phyloP scores from a whole-genome alignment of 2,113 vertebrate genomes.

The Pachypanchax playfairii region DNA sequence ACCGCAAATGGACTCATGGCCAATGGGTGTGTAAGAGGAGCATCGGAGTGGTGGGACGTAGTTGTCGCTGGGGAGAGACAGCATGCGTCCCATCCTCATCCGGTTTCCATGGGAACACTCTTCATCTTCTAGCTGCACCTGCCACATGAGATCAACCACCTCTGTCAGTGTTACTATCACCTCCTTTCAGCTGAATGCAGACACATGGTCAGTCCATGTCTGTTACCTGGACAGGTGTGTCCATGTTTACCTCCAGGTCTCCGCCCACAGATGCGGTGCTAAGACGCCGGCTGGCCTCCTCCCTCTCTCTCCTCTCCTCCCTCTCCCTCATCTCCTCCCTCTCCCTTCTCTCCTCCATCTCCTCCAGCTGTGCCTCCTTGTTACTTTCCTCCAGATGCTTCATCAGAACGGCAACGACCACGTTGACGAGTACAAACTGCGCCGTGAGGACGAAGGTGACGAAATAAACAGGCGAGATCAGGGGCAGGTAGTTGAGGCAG shows the following conservation, averaged over 20 bases:
- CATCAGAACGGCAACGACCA: constrained; percentile 98
- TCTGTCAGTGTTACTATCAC: constrained; percentile 27
- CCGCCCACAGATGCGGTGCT: constrained; percentile 35
- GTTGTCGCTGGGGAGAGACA: constrained; percentile 93
- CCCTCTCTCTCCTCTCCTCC: constrained; percentile 79
- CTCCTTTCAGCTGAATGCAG: neutral
- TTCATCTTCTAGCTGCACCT: constrained; percentile 75
- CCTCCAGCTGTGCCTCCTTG: constrained; percentile 94
- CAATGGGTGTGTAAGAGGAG: constrained; percentile 77
- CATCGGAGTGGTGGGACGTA: constrained; percentile 83
- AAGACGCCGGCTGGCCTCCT: constrained; percentile 78
- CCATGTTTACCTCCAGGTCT: constrained; percentile 23
- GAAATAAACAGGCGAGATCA: constrained; percentile 96
- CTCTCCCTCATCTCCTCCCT: constrained; percentile 80
- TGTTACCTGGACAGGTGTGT: constrained; percentile 68
- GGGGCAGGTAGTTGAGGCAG: constrained; percentile 92
- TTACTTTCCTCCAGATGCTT: constrained; percentile 99
- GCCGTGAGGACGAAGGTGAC: constrained; percentile 98
- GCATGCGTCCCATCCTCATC: constrained; percentile 86
- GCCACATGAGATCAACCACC: constrained; percentile 44
- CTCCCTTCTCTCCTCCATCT: constrained; percentile 88
- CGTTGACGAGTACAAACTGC: constrained; percentile 97
- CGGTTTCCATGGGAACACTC: constrained; percentile 77
- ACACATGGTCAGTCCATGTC: neutral
- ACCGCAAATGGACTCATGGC: constrained; percentile 55